Evolutionary conservation across 2,113 vertebrate species (phyloP).

Genomic region (Mustela nigripes): DNA sequence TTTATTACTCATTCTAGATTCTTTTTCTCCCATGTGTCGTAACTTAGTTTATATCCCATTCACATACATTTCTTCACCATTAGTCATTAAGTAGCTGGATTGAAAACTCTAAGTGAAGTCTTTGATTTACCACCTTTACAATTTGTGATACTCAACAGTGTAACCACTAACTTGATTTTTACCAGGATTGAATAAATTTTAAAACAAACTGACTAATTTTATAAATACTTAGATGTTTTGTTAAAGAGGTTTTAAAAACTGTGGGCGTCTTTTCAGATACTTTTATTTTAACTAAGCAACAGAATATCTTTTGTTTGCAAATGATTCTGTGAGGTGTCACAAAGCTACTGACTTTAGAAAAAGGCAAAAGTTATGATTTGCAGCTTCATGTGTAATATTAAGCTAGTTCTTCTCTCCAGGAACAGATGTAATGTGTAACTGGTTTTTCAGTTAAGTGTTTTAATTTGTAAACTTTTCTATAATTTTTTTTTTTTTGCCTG

Average conservation of each 20-base stretch:
- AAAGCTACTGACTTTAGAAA: conserved; percentile 27
- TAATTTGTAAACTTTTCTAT: conserved; percentile 45
- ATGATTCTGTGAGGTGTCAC: conserved; percentile 38
- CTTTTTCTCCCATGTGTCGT: conserved; percentile 26
- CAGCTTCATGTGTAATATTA: conserved; percentile 25
- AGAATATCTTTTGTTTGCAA: conserved; percentile 61
- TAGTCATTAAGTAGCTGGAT: conserved; percentile 62
- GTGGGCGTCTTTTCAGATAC: conserved; percentile 5
- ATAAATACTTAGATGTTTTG: conserved; percentile 54
- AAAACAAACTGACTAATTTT: conserved; percentile 52
- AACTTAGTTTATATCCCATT: conserved; percentile 64
- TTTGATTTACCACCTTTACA: conserved; percentile 65
- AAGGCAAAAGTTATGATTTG: conserved; percentile 48
- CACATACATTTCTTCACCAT: conserved; percentile 60
- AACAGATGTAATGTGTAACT: conserved; percentile 28
- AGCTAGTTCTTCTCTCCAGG: conserved; percentile 4
- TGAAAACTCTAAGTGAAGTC: conserved; percentile 26
- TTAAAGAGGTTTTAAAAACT: conserved; percentile 11
- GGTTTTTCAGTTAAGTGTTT: conserved; percentile 52
- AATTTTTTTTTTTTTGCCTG: conserved; percentile 26
- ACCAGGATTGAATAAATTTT: conserved; percentile 53
- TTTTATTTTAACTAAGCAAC: conserved; percentile 51
- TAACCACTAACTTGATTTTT: conserved; percentile 60
- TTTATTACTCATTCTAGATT: conserved; percentile 66
- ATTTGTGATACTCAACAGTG: conserved; percentile 36